Percentiles rank a stretch among this genome's conserved stretches.
These are phyloP conservation scores for Cichlasoma orientale DNA, from an alignment of 2,797 vertebrate genomes.

Conservation along the genomic window DNA sequence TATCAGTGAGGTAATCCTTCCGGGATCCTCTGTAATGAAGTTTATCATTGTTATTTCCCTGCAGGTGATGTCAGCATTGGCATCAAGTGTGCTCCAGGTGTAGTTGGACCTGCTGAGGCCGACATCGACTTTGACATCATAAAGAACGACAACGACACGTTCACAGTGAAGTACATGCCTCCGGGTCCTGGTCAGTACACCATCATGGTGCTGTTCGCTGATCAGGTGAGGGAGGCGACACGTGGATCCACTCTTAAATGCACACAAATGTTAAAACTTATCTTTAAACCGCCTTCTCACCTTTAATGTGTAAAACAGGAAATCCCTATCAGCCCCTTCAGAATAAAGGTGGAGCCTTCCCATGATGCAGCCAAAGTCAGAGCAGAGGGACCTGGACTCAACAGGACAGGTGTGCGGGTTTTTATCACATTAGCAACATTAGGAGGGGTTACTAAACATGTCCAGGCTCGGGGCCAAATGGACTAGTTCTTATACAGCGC, in stretches of 20 bases:
- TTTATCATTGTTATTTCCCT: not conserved
- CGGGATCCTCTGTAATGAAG: not conserved
- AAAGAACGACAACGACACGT: constrained; percentile 96
- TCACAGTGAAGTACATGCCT: constrained; percentile 93
- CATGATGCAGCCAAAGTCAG: constrained; percentile 91
- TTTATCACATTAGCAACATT: not conserved
- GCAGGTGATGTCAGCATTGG: constrained; percentile 94
- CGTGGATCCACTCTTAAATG: not conserved
- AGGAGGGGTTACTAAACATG: not conserved
- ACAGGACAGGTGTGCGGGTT: constrained; percentile 82
- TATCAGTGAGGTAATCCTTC: not conserved
- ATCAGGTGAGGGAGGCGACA: constrained; percentile 82
- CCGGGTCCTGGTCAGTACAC: constrained; percentile 90
- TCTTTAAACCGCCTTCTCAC: not conserved
- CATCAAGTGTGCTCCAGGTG: constrained; percentile 91
- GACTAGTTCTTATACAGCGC: too few relatives aligned
- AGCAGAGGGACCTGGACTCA: constrained; percentile 92
- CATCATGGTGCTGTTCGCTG: constrained; percentile 96
- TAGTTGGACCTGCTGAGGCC: constrained; percentile 88
- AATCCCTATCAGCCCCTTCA: constrained; percentile 94
- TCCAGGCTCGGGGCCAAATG: not conserved
- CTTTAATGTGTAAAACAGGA: constrained; percentile 77
- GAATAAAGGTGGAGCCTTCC: constrained; percentile 94
- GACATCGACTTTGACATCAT: constrained; percentile 97
- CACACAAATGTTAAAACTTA: not conserved